A percentile compares a stretch with the other conserved stretches of the same genome.
phyloP scores from a whole-genome alignment of 2,113 vertebrate genomes.

The Willisornis vidua region DNA sequence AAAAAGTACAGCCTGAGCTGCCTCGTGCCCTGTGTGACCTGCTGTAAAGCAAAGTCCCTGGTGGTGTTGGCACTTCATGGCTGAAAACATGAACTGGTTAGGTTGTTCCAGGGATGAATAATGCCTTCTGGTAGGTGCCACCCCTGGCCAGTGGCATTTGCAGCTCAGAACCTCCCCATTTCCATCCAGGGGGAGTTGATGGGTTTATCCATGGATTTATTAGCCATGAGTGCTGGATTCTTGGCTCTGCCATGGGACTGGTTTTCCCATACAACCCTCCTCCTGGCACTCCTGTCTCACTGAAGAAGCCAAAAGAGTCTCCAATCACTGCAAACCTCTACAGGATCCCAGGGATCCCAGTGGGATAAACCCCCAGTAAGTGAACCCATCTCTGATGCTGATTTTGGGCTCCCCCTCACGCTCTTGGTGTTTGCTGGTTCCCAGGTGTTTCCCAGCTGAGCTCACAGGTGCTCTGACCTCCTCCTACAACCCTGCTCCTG shows the following conservation, averaged over 20 bases:
- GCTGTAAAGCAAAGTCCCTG: not conserved
- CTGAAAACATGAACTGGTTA: not conserved
- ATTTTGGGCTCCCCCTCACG: not conserved
- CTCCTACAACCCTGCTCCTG: not conserved
- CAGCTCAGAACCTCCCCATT: not conserved
- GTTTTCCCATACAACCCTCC: not conserved
- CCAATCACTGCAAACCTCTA: fast-evolving
- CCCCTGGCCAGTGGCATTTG: not conserved
- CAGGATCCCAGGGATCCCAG: not conserved
- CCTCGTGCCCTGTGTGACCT: fast-evolving
- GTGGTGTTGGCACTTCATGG: not conserved
- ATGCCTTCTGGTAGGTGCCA: not conserved
- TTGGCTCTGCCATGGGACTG: not conserved
- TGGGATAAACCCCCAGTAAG: not conserved
- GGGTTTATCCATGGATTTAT: not conserved
- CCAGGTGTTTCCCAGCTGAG: fast-evolving
- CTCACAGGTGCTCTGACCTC: not conserved
- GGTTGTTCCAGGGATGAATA: not conserved
- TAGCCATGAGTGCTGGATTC: fast-evolving
- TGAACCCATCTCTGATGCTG: fast-evolving
- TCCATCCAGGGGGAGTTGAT: not conserved
- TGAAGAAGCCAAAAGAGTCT: not conserved
- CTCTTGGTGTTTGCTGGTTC: not conserved
- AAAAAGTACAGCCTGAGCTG: not conserved
- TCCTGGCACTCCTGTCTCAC: not conserved